A percentile compares a stretch with the other conserved stretches of the same genome.
Evolutionary conservation across 2,113 vertebrate species (phyloP).

Genomic region (Lagopus leucura): DNA sequence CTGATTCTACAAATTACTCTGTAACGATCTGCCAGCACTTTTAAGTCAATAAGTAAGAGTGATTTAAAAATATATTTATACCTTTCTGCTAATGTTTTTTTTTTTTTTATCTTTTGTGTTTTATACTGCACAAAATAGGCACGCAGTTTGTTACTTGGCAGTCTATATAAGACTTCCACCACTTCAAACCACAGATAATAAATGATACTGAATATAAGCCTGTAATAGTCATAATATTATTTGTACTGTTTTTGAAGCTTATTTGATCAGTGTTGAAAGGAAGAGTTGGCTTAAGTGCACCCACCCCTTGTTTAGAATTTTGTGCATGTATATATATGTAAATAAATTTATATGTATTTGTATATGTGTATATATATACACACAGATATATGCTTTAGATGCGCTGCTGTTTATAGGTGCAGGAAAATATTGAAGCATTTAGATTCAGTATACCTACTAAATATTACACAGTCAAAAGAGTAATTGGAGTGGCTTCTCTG

Average conservation of each 20-base stretch:
- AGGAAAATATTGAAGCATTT: conserved; percentile 24
- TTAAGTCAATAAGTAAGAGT: not conserved
- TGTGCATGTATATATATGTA: too few relatives aligned
- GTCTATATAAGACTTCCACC: not conserved
- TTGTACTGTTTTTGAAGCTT: not conserved
- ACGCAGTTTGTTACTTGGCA: not conserved
- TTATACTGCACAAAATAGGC: not conserved
- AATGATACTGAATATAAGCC: not conserved
- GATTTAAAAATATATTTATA: not conserved
- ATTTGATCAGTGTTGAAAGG: not conserved
- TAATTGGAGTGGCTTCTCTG: conserved; percentile 21
- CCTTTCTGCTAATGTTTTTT: not conserved
- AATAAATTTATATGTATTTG: too few relatives aligned
- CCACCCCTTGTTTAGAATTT: not conserved
- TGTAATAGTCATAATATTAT: not conserved
- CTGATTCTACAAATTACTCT: not conserved
- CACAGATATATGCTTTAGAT: not conserved
- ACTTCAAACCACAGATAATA: not conserved
- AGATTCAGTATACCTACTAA: conserved; percentile 11
- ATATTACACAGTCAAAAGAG: conserved; percentile 5
- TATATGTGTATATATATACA: not conserved
- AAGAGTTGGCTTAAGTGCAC: not conserved
- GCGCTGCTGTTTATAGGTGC: conserved; percentile 37
- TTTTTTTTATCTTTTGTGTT: not conserved
- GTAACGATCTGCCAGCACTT: not conserved